phyloP scores from a whole-genome alignment of 1,140 invertebrate species.

The Drosophila kurseongensis region DNA sequence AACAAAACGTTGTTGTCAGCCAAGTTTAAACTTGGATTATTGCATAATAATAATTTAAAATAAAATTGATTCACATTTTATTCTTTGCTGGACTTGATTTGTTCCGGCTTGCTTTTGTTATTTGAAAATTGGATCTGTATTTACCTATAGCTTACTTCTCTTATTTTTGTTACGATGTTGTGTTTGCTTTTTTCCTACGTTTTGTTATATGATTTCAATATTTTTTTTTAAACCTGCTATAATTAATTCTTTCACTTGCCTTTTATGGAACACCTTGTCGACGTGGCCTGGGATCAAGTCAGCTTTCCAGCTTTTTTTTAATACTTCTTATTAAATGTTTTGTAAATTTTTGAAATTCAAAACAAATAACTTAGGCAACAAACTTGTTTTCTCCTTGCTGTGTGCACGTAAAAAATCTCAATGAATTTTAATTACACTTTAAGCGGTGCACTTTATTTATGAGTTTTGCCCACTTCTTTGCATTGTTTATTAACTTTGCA shows the following conservation, averaged over 20 bases:
- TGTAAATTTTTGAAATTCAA: slow-evolving; percentile 45
- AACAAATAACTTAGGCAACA: slow-evolving; percentile 81
- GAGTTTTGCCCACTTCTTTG: slow-evolving; percentile 73
- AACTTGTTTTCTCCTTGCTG: slow-evolving; percentile 65
- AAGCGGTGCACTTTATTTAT: slow-evolving; percentile 73
- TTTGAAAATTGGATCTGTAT: slow-evolving; percentile 8
- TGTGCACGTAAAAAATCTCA: slow-evolving; percentile 25
- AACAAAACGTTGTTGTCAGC: slow-evolving; percentile 8
- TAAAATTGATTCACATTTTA: slow-evolving; percentile 3
- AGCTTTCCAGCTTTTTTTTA: slow-evolving; percentile 10
- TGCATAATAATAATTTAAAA: slow-evolving; percentile 1
- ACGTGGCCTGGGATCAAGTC: slow-evolving; percentile 37
- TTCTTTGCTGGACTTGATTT: slow-evolving; percentile 24
- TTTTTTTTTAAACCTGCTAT: slow-evolving; percentile 13
- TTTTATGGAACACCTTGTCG: slow-evolving; percentile 50
- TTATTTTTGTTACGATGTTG: not conserved
- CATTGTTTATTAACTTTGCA: slow-evolving; percentile 68
- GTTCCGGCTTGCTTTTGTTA: slow-evolving; percentile 30
- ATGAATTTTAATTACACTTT: slow-evolving; percentile 59
- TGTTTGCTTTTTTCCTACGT: slow-evolving; percentile 9
- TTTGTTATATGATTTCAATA: slow-evolving; percentile 25
- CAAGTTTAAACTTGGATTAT: slow-evolving; percentile 6
- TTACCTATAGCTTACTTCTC: not conserved
- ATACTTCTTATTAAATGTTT: slow-evolving; percentile 35
- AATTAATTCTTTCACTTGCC: slow-evolving; percentile 50